These are phyloP conservation scores for Channa striata DNA, from an alignment of 2,797 vertebrate genomes.

Conservation along the genomic window DNA sequence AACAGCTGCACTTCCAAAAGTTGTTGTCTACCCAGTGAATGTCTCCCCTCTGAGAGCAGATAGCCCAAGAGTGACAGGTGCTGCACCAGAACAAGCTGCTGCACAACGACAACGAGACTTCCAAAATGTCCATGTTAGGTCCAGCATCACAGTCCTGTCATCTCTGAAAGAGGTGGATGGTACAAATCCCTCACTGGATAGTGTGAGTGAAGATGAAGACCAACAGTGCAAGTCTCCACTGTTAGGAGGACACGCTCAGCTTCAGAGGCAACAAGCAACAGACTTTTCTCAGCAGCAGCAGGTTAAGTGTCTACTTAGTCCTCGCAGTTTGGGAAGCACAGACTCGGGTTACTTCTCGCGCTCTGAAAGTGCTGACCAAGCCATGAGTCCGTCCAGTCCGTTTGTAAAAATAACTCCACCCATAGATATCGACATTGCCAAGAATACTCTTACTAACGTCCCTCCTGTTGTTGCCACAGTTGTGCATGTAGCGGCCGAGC, in stretches of 20 bases:
- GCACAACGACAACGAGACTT: slow-evolving; percentile 90
- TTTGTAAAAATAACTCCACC: slow-evolving; percentile 89
- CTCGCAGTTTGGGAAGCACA: slow-evolving; percentile 96
- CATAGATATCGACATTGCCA: slow-evolving; percentile 87
- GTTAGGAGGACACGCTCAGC: slow-evolving; percentile 89
- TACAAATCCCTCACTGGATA: slow-evolving; percentile 82
- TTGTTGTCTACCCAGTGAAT: slow-evolving; percentile 94
- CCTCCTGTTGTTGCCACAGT: slow-evolving; percentile 81
- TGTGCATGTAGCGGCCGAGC: slow-evolving; percentile 84
- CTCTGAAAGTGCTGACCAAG: slow-evolving; percentile 97
- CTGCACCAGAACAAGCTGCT: slow-evolving; percentile 86
- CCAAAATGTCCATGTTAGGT: slow-evolving; percentile 79
- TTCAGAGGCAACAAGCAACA: slow-evolving; percentile 97
- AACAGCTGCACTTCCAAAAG: slow-evolving; percentile 91
- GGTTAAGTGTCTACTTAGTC: slow-evolving; percentile 93
- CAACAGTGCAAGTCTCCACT: slow-evolving; percentile 85
- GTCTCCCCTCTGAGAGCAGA: slow-evolving; percentile 91
- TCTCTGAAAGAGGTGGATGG: slow-evolving; percentile 88
- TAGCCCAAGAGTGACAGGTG: slow-evolving; percentile 88
- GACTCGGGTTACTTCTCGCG: slow-evolving; percentile 99
- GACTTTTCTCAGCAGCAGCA: slow-evolving; percentile 95
- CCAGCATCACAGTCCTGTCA: slow-evolving; percentile 80
- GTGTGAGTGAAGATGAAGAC: slow-evolving; percentile 85
- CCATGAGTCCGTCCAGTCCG: slow-evolving; percentile 94
- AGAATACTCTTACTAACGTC: slow-evolving; percentile 77